Conservation (phyloP, 2,888 invertebrate genomes). For the Elgonia sp. region DNA sequence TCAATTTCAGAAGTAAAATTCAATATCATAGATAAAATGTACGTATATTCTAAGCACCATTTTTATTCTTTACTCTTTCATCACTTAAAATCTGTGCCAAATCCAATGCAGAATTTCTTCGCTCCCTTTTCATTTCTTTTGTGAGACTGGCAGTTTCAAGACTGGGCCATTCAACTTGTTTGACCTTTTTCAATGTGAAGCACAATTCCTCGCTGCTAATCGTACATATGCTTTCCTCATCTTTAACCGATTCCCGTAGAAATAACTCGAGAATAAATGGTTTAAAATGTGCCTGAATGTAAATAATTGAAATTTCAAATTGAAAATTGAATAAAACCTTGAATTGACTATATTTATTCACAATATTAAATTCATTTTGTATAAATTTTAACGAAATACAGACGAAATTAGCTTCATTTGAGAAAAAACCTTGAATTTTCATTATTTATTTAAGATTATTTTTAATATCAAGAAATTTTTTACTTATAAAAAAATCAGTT, state of each 20-base stretch:
- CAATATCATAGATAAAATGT: neutral
- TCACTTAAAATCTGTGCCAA: conserved; percentile 88
- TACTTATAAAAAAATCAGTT: too few relatives aligned
- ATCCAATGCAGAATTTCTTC: conserved; percentile 89
- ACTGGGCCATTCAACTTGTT: conserved; percentile 88
- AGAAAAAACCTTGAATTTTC: too few relatives aligned
- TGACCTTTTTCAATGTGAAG: conserved; percentile 90
- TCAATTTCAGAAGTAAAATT: neutral
- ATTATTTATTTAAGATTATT: too few relatives aligned
- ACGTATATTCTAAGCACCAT: conserved; percentile 77
- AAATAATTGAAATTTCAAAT: too few relatives aligned
- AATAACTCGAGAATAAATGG: conserved; percentile 93
- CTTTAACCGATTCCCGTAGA: conserved; percentile 89
- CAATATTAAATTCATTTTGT: too few relatives aligned
- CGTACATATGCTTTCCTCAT: conserved; percentile 90
- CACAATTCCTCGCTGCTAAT: conserved; percentile 89
- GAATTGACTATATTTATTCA: too few relatives aligned
- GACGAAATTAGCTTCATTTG: too few relatives aligned
- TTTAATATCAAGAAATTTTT: too few relatives aligned
- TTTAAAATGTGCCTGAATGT: conserved; percentile 89
- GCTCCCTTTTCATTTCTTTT: conserved; percentile 88
- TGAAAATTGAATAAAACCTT: too few relatives aligned
- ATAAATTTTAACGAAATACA: too few relatives aligned
- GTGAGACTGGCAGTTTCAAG: conserved; percentile 88
- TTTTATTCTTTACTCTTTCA: conserved; percentile 88